Conservation (phyloP, 2,113 vertebrate genomes). For the Strigops habroptila region DNA sequence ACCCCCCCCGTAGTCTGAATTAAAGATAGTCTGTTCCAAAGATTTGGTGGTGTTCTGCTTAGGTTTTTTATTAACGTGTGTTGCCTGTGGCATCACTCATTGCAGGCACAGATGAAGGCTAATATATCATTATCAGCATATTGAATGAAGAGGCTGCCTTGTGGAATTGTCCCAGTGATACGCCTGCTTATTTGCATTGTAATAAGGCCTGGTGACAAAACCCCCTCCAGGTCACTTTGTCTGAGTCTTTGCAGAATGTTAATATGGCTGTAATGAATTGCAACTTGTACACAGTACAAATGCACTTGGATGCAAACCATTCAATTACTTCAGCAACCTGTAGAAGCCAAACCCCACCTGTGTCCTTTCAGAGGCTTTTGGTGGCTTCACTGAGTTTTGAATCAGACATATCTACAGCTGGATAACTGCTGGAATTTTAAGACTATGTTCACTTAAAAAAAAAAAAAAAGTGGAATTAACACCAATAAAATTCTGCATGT, state of each 20-base stretch:
- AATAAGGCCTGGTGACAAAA: conserved; percentile 19
- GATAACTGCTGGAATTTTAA: not conserved
- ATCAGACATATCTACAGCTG: not conserved
- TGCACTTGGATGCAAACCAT: not conserved
- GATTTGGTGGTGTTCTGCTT: not conserved
- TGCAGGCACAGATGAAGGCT: not conserved
- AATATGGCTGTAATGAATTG: conserved; percentile 1
- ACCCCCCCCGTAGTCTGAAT: too few species aligned
- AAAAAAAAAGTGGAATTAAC: not conserved
- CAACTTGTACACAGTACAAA: not conserved
- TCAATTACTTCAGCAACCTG: not conserved
- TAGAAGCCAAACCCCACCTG: not conserved
- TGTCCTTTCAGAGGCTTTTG: not conserved
- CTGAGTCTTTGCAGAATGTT: conserved; percentile 29
- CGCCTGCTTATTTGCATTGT: not conserved
- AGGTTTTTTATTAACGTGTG: fast-evolving
- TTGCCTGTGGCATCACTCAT: not conserved
- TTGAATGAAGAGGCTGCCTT: not conserved
- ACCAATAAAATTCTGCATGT: not conserved
- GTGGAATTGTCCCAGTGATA: not conserved
- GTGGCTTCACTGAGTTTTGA: not conserved
- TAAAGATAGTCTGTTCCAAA: not conserved
- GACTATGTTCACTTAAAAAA: not conserved
- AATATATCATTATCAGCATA: not conserved
- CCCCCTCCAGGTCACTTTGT: conserved; percentile 25